These are phyloP conservation scores for Dryas iulia DNA, from an alignment of 1,140 invertebrate species.

Conservation along the genomic window DNA sequence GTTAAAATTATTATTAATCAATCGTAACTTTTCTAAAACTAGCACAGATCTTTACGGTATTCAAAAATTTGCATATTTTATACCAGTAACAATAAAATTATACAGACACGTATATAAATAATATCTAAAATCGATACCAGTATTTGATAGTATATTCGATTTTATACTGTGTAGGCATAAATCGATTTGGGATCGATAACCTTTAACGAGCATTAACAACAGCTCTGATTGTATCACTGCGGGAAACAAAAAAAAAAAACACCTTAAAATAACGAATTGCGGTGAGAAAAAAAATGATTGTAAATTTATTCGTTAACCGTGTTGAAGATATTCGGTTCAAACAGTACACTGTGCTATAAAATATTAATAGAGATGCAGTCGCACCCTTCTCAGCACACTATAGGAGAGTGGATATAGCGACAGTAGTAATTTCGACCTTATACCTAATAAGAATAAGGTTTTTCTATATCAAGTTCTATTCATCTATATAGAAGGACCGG, in stretches of 20 bases:
- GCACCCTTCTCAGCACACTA: conserved; percentile 25
- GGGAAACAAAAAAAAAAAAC: conserved; percentile 15
- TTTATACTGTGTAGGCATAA: neutral
- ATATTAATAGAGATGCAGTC: conserved; percentile 45
- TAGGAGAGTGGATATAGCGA: neutral
- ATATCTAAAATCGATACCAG: neutral
- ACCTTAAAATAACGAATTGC: conserved; percentile 2
- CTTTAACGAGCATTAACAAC: conserved; percentile 8
- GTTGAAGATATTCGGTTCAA: conserved; percentile 35
- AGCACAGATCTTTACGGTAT: no score
- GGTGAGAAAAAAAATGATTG: neutral
- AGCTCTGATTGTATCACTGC: neutral
- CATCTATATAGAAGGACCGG: conserved; percentile 8
- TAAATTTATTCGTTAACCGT: conserved; percentile 19
- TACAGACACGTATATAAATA: neutral
- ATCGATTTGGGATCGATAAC: conserved; percentile 7
- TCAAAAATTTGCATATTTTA: no score
- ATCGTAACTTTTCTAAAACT: no score
- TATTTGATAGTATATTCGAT: neutral
- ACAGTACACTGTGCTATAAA: conserved; percentile 43
- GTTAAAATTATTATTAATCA: no score
- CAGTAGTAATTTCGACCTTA: neutral
- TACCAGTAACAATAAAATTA: neutral
- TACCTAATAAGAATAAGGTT: neutral
- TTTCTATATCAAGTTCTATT: neutral